A percentile compares a stretch with the other conserved stretches of the same genome.
phyloP scores from a whole-genome alignment of 1,140 invertebrate species.

The Leptonema lineaticorne region DNA sequence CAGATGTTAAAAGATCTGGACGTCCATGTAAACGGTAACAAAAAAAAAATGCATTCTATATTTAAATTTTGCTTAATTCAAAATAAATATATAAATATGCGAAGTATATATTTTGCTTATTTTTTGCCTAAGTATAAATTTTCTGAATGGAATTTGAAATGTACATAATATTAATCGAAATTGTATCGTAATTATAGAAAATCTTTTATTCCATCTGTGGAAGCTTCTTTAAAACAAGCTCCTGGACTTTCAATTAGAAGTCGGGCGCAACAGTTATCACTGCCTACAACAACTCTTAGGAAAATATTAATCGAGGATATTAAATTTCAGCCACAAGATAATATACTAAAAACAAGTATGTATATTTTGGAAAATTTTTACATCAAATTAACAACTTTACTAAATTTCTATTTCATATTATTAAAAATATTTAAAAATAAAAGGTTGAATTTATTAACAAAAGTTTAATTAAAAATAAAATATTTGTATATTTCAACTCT shows the following conservation, averaged over 20 bases:
- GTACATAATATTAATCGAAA: background rate
- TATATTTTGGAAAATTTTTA: background rate
- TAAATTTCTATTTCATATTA: background rate
- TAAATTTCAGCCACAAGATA: background rate
- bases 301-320: slow-evolving; percentile 37
- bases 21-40: slow-evolving; percentile 42
- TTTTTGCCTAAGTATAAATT: too few relatives aligned
- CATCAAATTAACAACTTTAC: background rate
- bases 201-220: slow-evolving; percentile 33
- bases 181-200: slow-evolving; percentile 24
- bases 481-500: background rate
- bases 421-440: background rate
- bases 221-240: slow-evolving; percentile 35
- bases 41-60: too few relatives aligned
- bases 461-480: background rate
- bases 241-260: slow-evolving; percentile 42
- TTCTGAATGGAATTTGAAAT: background rate
- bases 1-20: slow-evolving; percentile 43
- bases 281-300: slow-evolving; percentile 42
- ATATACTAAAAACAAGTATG: background rate
- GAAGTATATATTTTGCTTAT: too few relatives aligned
- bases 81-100: too few relatives aligned
- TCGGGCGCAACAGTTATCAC: slow-evolving; percentile 41
- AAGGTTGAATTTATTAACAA: background rate
- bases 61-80: too few relatives aligned